Evolutionary conservation across 2,797 vertebrate species (phyloP).

Genomic region (Phataginus tetradactyla): DNA sequence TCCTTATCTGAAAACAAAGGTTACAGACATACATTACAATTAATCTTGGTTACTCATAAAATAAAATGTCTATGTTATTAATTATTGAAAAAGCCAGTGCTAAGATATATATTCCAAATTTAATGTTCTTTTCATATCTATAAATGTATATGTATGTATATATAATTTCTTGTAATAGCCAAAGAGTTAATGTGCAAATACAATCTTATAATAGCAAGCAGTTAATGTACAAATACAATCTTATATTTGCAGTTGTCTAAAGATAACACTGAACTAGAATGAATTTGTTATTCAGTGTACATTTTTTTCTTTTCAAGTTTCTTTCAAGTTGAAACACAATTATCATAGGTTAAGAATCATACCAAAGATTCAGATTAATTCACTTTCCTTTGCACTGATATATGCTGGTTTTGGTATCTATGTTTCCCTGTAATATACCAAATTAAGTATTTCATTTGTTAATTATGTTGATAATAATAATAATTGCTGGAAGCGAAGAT

Average conservation of each 20-base stretch:
- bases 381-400: not conserved
- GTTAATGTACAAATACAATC: not conserved
- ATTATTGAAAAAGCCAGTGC: not conserved
- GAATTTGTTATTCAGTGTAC: not conserved
- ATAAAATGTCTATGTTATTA: slow-evolving; percentile 6
- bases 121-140: not conserved
- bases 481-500: not conserved
- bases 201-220: not conserved
- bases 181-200: not conserved
- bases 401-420: not conserved
- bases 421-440: not conserved
- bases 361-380: not conserved
- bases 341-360: not conserved
- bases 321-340: not conserved
- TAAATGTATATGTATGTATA: not conserved
- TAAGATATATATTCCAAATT: slow-evolving; percentile 7
- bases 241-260: not conserved
- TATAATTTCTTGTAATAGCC: not conserved
- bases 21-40: slow-evolving; percentile 15
- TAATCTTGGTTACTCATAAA: slow-evolving; percentile 10
- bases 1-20: slow-evolving; percentile 43
- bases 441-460: not conserved
- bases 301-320: not conserved
- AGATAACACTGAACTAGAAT: not conserved
- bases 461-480: not conserved